Conservation (phyloP, 1,140 invertebrate species). For the Drosophila paulistorum region DNA sequence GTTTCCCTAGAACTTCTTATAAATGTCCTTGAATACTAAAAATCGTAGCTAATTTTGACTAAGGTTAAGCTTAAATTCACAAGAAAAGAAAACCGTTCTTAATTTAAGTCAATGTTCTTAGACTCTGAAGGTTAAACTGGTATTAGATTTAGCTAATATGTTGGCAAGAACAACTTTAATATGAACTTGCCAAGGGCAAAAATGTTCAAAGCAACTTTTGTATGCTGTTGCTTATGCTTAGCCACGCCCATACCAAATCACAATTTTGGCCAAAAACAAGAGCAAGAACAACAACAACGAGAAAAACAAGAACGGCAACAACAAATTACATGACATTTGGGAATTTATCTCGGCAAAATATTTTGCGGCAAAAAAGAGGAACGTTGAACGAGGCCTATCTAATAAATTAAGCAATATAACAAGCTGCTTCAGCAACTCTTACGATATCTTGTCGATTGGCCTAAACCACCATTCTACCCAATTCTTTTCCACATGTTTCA, state of each 20-base stretch:
- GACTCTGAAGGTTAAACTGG: not conserved
- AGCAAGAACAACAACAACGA: not conserved
- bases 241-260: slow-evolving; percentile 29
- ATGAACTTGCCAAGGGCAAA: slow-evolving; percentile 11
- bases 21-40: too few relatives aligned
- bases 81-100: not conserved
- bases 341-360: slow-evolving; percentile 69
- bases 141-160: not conserved
- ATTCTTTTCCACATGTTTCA: too few relatives aligned
- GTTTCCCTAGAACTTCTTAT: too few relatives aligned
- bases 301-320: slow-evolving; percentile 18
- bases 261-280: not conserved
- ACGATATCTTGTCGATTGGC: slow-evolving; percentile 44
- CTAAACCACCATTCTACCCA: not conserved
- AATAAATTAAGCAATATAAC: slow-evolving; percentile 72
- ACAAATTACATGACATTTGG: slow-evolving; percentile 64
- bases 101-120: not conserved
- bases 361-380: slow-evolving; percentile 56
- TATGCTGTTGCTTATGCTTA: not conserved
- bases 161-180: not conserved
- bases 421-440: slow-evolving; percentile 44
- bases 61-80: not conserved
- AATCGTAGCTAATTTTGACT: too few relatives aligned
- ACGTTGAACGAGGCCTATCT: slow-evolving; percentile 31
- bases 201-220: not conserved